A percentile compares a stretch with the other conserved stretches of the same genome.
Evolutionary conservation across 2,797 vertebrate genomes (phyloP).

Genomic region (Pseudomugil tenellus): DNA sequence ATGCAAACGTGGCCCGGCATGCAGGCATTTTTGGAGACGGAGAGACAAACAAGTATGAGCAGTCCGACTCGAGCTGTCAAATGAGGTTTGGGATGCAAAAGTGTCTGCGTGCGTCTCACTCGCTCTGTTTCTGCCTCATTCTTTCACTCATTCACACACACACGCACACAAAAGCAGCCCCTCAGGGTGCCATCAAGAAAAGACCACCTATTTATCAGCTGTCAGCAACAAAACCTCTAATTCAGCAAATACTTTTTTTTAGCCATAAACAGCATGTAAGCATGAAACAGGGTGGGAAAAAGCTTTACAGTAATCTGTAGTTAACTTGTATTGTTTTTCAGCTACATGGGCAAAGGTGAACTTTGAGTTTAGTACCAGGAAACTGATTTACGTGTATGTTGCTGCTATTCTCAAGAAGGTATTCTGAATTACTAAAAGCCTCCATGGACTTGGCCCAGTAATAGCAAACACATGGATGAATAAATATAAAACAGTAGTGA

Average conservation of each 20-base stretch:
- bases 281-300: conserved; percentile 44
- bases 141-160: conserved; percentile 31
- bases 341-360: conserved; percentile 59
- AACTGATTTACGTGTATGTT: conserved; percentile 71
- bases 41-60: conserved; percentile 74
- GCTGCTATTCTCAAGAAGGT: conserved; percentile 58
- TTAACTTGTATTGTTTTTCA: conserved; percentile 68
- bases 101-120: conserved; percentile 32
- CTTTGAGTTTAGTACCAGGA: conserved; percentile 59
- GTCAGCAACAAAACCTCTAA: conserved; percentile 82
- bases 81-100: conserved; percentile 65
- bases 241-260: conserved; percentile 76
- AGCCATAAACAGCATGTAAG: conserved; percentile 61
- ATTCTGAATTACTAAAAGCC: conserved; percentile 56
- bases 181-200: conserved; percentile 80
- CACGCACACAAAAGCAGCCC: conserved; percentile 53
- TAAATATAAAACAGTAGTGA: conserved; percentile 79
- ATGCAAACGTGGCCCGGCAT: conserved; percentile 63
- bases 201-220: conserved; percentile 80
- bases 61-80: conserved; percentile 74
- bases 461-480: conserved; percentile 77
- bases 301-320: conserved; percentile 44
- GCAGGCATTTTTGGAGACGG: conserved; percentile 51
- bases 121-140: conserved; percentile 35
- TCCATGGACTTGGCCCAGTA: conserved; percentile 59